phyloP scores from a whole-genome alignment of 2,797 vertebrate genomes.

The Semaprochilodus insignis region DNA sequence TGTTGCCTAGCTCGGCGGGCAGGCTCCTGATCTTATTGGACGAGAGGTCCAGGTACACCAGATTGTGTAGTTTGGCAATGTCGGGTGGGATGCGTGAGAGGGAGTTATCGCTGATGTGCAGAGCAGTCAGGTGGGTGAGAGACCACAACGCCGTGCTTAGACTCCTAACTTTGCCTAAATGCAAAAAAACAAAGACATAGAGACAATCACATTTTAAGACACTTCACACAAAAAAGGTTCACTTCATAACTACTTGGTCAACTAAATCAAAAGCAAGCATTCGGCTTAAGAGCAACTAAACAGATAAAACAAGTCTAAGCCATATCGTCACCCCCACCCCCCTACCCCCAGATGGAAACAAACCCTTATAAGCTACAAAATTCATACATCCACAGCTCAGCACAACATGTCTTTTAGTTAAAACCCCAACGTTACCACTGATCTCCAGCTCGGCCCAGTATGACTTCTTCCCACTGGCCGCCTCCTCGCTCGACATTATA shows the following conservation, averaged over 20 bases:
- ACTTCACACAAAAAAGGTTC: neutral
- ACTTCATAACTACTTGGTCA: neutral
- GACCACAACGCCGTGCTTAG: conserved; percentile 95
- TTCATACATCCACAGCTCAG: neutral
- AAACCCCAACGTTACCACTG: conserved; percentile 82
- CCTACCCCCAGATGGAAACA: neutral
- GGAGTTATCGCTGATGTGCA: conserved; percentile 98
- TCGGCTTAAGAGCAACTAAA: neutral
- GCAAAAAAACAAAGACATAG: neutral
- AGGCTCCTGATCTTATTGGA: conserved; percentile 99
- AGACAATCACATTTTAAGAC: neutral
- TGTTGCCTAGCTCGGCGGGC: conserved; percentile 98
- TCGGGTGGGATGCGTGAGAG: conserved; percentile 97
- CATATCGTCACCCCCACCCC: neutral
- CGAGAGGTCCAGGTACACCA: conserved; percentile 98
- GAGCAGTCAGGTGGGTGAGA: conserved; percentile 97
- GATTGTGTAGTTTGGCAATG: conserved; percentile 99
- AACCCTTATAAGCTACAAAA: neutral
- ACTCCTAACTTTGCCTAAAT: conserved; percentile 92
- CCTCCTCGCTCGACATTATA: conserved; percentile 98
- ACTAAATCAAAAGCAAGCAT: neutral
- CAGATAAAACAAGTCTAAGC: no score
- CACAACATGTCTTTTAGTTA: neutral
- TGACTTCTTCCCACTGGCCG: conserved; percentile 97
- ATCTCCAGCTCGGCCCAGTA: conserved; percentile 99